Base-by-base conservation (phyloP, 2,888 invertebrate genomes). In the Sepiola atlantica region DNA sequence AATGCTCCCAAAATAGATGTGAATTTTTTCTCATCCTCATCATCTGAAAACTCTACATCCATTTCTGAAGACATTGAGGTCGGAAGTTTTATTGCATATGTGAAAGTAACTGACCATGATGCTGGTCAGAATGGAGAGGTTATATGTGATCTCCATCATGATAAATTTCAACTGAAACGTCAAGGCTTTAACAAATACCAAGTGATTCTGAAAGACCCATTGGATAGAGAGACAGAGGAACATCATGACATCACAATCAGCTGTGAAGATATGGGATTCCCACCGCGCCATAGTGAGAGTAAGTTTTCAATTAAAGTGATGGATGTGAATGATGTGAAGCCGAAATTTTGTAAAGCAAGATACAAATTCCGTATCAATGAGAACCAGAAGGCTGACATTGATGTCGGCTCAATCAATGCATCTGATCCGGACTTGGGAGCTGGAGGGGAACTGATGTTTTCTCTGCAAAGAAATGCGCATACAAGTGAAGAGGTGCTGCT, bases 21-120 rank as follows among this genome's bases (percentile, higher is more conserved):
- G 77, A 77, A 77, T n/a, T 77, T 77, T n/a, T 77, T 77, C 77
- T 77, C 77, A 77, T 12, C 32, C 2, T 77, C 77, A 16, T 77
- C 77, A n/a, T n/a, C 77, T 16, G 77, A 77, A n/a, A 77, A 77
- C 18, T 77, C 77, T 77, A 77, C 77, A 77, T 14, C 14, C 10
- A n/a, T 77, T 77, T 77, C 77, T 77, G 77, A 77, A 18, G 77
- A 77, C 77, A 77, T 77, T 77, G 77, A 77, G 16, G 77, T 77
- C 16, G 77, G 77, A n/a, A 77, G 77, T 32, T 77, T 77, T 77
- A 77, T 77, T 77, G 77, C 77, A 12, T 77, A 77, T 32, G 77
- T 77, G 77, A 77, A 77, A 77, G 77, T 77, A 77, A n/a, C 77
- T 77, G 77, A 77, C n/a, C 77, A 77, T 77, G 77, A 77, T 77